Conservation (phyloP, 92 coral and sea anemone genomes). For the Actinernus sp. region DNA sequence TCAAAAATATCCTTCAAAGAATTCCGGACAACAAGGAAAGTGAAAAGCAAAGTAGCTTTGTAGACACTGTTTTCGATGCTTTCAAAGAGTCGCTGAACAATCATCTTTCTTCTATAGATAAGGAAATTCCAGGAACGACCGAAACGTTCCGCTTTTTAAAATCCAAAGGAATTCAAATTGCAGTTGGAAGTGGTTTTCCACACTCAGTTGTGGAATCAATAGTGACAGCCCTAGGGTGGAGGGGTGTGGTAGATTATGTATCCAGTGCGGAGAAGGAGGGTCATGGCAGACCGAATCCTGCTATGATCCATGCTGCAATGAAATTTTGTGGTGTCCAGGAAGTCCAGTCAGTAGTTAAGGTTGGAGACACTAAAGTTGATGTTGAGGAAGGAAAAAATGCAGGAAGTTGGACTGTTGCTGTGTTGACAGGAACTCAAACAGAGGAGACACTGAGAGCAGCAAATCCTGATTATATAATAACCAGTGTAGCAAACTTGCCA, state of each 20-base stretch:
- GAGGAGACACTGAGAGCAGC: conserved; percentile 49
- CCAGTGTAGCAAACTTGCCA: conserved; percentile 72
- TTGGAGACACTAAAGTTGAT: conserved; percentile 90
- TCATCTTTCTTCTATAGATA: conserved; percentile 67
- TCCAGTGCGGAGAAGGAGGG: conserved; percentile 94
- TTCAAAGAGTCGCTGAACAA: conserved; percentile 70
- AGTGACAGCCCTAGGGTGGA: conserved; percentile 71
- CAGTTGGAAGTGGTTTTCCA: conserved; percentile 98
- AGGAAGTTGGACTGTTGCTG: conserved; percentile 94
- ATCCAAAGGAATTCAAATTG: conserved; percentile 71
- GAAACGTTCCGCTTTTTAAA: conserved; percentile 65
- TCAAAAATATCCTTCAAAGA: conserved; percentile 37
- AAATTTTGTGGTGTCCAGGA: conserved; percentile 61
- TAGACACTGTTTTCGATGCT: conserved; percentile 71
- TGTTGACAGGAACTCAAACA: conserved; percentile 91
- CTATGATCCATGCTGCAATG: conserved; percentile 96
- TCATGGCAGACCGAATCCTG: conserved; percentile 92
- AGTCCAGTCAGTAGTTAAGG: conserved; percentile 73
- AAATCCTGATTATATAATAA: conserved; percentile 82
- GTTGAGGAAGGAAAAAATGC: conserved; percentile 94
- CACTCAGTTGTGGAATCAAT: conserved; percentile 84
- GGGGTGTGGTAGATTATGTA: conserved; percentile 71
- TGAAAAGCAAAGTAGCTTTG: background rate
- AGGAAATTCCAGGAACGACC: conserved; percentile 91
- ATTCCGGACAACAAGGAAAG: background rate